Conservation (phyloP, 2,888 invertebrate genomes). For the Disparrhopalites patrizii region DNA sequence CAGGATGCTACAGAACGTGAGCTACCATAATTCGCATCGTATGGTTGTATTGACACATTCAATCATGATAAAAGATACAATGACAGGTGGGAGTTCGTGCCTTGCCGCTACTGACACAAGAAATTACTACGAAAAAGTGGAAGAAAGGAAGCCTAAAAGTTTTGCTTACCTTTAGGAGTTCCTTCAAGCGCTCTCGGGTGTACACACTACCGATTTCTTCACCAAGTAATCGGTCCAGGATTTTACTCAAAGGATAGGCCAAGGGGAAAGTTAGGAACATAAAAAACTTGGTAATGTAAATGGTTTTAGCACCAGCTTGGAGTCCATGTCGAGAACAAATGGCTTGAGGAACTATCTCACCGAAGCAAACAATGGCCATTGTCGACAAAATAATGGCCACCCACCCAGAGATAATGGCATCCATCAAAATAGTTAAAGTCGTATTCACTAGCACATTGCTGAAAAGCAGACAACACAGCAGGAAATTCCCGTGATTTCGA, state of each 20-base stretch:
- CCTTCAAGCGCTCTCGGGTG: slow-evolving; percentile 91
- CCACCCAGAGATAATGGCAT: slow-evolving; percentile 86
- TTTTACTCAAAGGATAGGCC: slow-evolving; percentile 83
- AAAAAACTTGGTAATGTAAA: slow-evolving; percentile 84
- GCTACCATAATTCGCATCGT: too few species aligned
- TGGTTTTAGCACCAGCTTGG: slow-evolving; percentile 92
- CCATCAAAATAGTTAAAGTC: slow-evolving; percentile 92
- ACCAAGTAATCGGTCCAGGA: slow-evolving; percentile 82
- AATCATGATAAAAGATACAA: too few species aligned
- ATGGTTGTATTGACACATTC: too few species aligned
- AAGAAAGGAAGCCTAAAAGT: too few species aligned
- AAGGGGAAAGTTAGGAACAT: slow-evolving; percentile 92
- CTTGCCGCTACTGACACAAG: too few species aligned
- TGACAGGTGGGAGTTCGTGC: too few species aligned
- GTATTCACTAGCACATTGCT: slow-evolving; percentile 95
- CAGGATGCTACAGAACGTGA: too few species aligned
- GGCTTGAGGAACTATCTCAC: slow-evolving; percentile 96
- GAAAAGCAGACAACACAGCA: slow-evolving; percentile 71
- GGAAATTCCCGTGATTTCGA: slow-evolving; percentile 87
- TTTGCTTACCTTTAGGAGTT: slow-evolving; percentile 75
- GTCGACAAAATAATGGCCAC: slow-evolving; percentile 89
- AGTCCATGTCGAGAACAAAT: slow-evolving; percentile 92
- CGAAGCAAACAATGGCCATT: slow-evolving; percentile 87
- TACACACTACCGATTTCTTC: slow-evolving; percentile 98
- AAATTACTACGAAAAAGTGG: too few species aligned